A percentile compares a stretch with the other conserved stretches of the same genome.
Conservation (phyloP, 2,888 invertebrate genomes). For the Halictus ligatus region DNA sequence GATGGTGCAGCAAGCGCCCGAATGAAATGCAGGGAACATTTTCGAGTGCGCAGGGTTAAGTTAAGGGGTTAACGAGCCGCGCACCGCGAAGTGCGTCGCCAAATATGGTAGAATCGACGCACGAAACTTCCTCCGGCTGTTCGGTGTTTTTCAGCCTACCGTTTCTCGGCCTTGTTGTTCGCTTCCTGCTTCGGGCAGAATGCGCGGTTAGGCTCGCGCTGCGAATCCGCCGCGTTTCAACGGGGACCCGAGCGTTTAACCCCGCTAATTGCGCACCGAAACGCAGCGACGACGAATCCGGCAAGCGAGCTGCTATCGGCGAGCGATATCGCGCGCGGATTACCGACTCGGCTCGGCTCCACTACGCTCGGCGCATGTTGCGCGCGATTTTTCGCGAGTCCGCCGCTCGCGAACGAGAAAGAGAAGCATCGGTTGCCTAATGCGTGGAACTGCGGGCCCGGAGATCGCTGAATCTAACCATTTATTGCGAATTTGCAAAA, state of each 20-base stretch:
- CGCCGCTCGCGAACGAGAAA: not conserved
- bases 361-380: not conserved
- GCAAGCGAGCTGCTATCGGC: not conserved
- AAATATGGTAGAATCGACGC: not conserved
- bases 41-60: not conserved
- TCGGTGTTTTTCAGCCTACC: not conserved
- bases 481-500: not conserved
- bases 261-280: constrained; percentile 31
- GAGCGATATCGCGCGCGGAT: constrained; percentile 13
- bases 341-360: not conserved
- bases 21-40: not conserved
- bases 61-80: not conserved
- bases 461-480: not conserved
- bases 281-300: constrained; percentile 16
- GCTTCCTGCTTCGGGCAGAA: constrained; percentile 11
- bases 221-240: not conserved
- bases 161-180: not conserved
- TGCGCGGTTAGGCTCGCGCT: not conserved
- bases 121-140: constrained; percentile 6
- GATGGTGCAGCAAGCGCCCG: not conserved
- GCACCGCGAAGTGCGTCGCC: not conserved
- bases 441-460: not conserved
- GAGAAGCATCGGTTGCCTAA: not conserved
- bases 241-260: constrained; percentile 14
- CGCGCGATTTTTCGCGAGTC: not conserved